A percentile compares a stretch with the other conserved stretches of the same genome.
phyloP scores from a whole-genome alignment of 1,140 invertebrate species.

The Eumeta japonica region DNA sequence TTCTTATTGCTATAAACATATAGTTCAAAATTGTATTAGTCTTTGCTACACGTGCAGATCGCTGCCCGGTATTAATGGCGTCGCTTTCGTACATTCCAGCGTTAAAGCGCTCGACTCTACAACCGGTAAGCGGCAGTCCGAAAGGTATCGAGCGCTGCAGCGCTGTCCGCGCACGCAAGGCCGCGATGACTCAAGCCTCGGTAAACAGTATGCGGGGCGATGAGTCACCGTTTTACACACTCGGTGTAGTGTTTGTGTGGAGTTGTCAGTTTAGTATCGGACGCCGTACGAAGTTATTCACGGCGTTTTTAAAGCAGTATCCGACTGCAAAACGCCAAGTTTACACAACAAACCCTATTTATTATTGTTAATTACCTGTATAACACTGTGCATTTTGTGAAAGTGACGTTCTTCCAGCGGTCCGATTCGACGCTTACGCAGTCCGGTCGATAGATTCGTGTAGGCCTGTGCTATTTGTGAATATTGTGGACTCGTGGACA shows the following conservation, averaged over 20 bases:
- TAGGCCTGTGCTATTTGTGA: slow-evolving; percentile 44
- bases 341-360: slow-evolving; percentile 12
- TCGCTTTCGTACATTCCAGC: slow-evolving; percentile 31
- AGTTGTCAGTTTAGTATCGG: slow-evolving; percentile 55
- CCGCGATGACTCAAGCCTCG: slow-evolving; percentile 54
- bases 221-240: slow-evolving; percentile 58
- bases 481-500: slow-evolving; percentile 22
- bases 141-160: slow-evolving; percentile 17
- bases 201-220: slow-evolving; percentile 58
- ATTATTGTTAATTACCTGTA: background rate
- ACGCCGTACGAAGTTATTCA: slow-evolving; percentile 42
- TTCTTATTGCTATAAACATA: too few species aligned
- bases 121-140: too few species aligned
- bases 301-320: slow-evolving; percentile 48
- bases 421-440: too few species aligned
- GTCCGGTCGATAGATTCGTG: too few species aligned
- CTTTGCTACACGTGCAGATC: slow-evolving; percentile 52
- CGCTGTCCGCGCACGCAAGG: slow-evolving; percentile 32
- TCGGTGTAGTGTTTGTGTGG: slow-evolving; percentile 54
- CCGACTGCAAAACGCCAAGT: slow-evolving; percentile 44
- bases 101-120: slow-evolving; percentile 38
- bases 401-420: too few species aligned
- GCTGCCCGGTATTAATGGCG: slow-evolving; percentile 57
- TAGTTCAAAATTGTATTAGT: too few species aligned
- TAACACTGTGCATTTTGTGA: slow-evolving; percentile 29